phyloP scores from a whole-genome alignment of 2,888 invertebrate species.

The Atrina japonica region DNA sequence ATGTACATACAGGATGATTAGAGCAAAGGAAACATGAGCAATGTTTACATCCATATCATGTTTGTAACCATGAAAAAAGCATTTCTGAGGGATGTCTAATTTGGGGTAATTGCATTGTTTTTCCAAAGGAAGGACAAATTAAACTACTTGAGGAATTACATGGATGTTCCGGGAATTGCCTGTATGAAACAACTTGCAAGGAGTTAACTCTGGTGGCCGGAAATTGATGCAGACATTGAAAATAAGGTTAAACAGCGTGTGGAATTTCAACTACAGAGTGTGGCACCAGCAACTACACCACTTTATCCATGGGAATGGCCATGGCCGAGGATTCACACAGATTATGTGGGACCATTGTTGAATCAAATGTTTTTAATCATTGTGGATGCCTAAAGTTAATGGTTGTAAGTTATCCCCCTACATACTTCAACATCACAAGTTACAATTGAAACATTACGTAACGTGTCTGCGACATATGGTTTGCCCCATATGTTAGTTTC shows the following conservation, averaged over 20 bases:
- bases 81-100: slow-evolving; percentile 14
- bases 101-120: slow-evolving; percentile 31
- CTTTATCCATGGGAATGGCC: slow-evolving; percentile 63
- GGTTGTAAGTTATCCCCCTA: slow-evolving; percentile 44
- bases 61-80: slow-evolving; percentile 14
- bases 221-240: slow-evolving; percentile 47
- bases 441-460: slow-evolving; percentile 43
- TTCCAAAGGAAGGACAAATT: slow-evolving; percentile 13
- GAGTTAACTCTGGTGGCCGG: slow-evolving; percentile 60
- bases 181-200: slow-evolving; percentile 55
- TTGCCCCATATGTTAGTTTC: slow-evolving; percentile 52
- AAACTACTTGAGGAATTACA: slow-evolving; percentile 14
- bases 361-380: slow-evolving; percentile 51
- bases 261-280: slow-evolving; percentile 49
- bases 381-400: slow-evolving; percentile 57
- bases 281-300: slow-evolving; percentile 50
- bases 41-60: slow-evolving; percentile 11
- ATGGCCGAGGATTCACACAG: slow-evolving; percentile 65
- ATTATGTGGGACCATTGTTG: slow-evolving; percentile 59
- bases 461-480: slow-evolving; percentile 44
- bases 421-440: slow-evolving; percentile 36
- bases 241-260: slow-evolving; percentile 24
- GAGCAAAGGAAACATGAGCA: slow-evolving; percentile 1
- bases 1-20: slow-evolving; percentile 19
- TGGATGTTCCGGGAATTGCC: slow-evolving; percentile 42